These are phyloP conservation scores for Acanthis flammea DNA, from an alignment of 2,797 vertebrate species.

Conservation along the genomic window DNA sequence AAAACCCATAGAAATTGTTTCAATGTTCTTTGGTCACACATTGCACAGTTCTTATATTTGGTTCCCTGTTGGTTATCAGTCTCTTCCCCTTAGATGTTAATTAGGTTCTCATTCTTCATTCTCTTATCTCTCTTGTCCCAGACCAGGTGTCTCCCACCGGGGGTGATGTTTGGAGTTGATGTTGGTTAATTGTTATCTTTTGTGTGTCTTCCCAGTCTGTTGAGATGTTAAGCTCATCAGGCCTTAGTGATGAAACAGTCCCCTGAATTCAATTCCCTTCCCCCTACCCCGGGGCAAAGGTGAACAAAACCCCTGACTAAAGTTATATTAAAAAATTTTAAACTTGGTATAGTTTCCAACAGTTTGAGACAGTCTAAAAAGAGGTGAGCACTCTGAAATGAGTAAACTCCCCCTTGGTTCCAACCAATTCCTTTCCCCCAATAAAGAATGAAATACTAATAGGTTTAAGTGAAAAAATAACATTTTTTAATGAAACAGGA, in stretches of 20 bases:
- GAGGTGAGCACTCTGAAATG: neutral
- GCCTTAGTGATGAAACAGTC: neutral
- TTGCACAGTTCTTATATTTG: neutral
- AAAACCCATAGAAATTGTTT: neutral
- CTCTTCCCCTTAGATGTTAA: neutral
- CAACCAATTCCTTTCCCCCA: neutral
- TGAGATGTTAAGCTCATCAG: neutral
- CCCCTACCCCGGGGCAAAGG: fast-evolving
- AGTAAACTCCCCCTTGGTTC: neutral
- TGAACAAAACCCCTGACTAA: fast-evolving
- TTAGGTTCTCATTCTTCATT: neutral
- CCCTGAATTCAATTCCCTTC: neutral
- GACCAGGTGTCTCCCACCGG: neutral
- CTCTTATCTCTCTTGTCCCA: neutral
- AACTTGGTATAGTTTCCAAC: neutral
- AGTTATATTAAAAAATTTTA: neutral
- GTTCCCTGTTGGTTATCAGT: neutral
- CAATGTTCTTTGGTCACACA: neutral
- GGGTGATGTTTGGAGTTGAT: neutral
- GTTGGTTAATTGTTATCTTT: neutral
- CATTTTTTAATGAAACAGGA: neutral
- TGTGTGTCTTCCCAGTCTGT: neutral
- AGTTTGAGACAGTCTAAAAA: neutral
- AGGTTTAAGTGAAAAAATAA: neutral
- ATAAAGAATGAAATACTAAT: fast-evolving